phyloP scores from a whole-genome alignment of 2,797 vertebrate genomes.

The Poecilia wingei region DNA sequence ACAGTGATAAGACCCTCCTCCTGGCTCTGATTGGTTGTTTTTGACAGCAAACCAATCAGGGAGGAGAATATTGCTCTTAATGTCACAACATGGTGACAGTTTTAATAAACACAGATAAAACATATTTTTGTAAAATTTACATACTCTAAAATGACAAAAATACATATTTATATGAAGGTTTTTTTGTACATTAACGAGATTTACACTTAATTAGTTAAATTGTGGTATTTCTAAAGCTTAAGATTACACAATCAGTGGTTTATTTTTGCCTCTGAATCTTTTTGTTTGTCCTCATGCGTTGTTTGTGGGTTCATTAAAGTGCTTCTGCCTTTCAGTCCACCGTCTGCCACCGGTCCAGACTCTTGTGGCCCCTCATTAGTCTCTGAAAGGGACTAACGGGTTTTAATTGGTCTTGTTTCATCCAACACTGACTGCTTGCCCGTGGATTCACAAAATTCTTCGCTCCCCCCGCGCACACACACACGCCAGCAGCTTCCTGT shows the following conservation, averaged over 20 bases:
- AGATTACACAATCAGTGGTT: conserved; percentile 38
- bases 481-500: conserved; percentile 35
- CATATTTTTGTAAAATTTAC: no score
- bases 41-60: no score
- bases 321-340: conserved; percentile 19
- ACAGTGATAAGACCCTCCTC: no score
- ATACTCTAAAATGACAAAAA: not conserved
- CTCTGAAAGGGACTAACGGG: conserved; percentile 69
- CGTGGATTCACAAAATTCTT: conserved; percentile 57
- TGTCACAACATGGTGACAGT: no score
- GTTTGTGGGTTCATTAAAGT: conserved; percentile 10
- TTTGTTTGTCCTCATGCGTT: conserved; percentile 26
- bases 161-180: not conserved
- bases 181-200: not conserved
- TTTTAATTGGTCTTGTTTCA: conserved; percentile 72
- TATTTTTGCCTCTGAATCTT: conserved; percentile 25
- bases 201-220: conserved; percentile 22
- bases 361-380: conserved; percentile 74
- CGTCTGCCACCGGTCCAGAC: conserved; percentile 50
- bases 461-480: not conserved
- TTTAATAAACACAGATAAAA: no score
- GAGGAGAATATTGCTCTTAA: no score
- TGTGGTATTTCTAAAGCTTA: conserved; percentile 40
- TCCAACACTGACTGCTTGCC: conserved; percentile 53
- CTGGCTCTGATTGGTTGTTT: no score